Evolutionary conservation across 2,113 vertebrate species (phyloP), one percentile per base, ranked within the genome.

Genomic region (Lethenteron reissneri): DNA sequence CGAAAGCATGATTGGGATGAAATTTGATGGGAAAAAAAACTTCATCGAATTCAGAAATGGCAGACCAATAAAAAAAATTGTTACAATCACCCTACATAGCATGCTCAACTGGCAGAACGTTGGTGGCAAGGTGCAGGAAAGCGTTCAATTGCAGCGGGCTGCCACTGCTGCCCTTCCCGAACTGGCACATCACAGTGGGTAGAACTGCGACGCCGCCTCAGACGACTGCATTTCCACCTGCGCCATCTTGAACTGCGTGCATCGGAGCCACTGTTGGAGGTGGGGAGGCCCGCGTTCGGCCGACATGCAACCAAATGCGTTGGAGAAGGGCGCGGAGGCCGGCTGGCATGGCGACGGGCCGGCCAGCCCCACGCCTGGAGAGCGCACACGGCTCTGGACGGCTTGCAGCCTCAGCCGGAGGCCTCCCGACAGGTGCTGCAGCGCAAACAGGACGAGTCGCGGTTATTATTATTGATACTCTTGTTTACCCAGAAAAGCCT

Each of bases 221-320:
- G 94, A 99, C 0, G 92, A 96, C 83, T 99, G 94, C 79, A 99
- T 95, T 80, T 99, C 94, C 81, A 99, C 92, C 82, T 99, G 94
- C 73, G 94, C 94, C 94, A 97, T 99, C 78, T 99, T 99, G 79
- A 99, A 99, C 75, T 92, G 94, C 12, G 91, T 92, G 74, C 92
- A 95, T 76, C 88, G 94, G 17, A 99, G 83, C 94, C 94, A 99
- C 75, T 96, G 64, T 11, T 68, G 64, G 9, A 68, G 25, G 64
- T 10, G n/a, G n/a, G 64, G 64, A 21, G 64, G 64, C n/a, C 21
- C 21, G 9, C 64, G 41, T 41, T 41, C 41, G 41, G 41, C 41
- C 41, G 41, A 41, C 41, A 41, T 41, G 41, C 41, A 41, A 41
- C 41, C 41, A 41, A 41, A 41, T 7, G 41, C 41, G 41, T 41